Base-by-base conservation (phyloP, 2,888 invertebrate species). In the Coelogynopora nodosa region DNA sequence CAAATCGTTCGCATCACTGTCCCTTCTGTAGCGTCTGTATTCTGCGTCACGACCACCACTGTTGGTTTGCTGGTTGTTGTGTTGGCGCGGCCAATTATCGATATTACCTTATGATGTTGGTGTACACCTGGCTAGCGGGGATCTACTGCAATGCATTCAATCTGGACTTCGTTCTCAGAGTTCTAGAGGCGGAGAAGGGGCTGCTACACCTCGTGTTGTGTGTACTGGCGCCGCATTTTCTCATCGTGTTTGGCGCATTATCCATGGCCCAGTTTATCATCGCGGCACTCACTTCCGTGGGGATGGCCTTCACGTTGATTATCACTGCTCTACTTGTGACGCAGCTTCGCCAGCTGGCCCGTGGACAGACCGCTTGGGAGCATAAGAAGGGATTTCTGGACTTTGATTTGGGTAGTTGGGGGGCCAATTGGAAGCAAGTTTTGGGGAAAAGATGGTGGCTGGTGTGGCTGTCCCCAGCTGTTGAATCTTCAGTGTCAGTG, bases 11-110 rank as follows among this genome's bases (percentile, higher is more conserved):
- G 74, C 96, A 94, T 90, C 95, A 95, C 90, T 96, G 96, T 90
- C 93, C 93, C 88, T 93, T 95, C 87, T 96, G 96, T 91, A 94
- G 95, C 90, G 94, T 94, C 85, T 95, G 95, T 91, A 94, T 95
- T 28, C 93, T 94, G 88, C 94, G 94, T 89, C 94, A 94, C 89
- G 96, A 87, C 31, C 87, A 87, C 27, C 87, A 87, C 31, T 87
- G 87, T 67, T 67, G 74, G 74, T 87, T 86, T 29, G 30, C 80
- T 30, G 86, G 82, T 26, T 86, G 86, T 84, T 86, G 86, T 31
- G 31, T 86, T 28, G 86, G 86, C 10, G 82, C 82, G 0, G 31
- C 23, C n/a, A 86, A 86, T 84, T 84, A 84, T 10, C 87, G 87
- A 0, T 87, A 87, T 74, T 87, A 67, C 67, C 67, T 87, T 0